Conservation (phyloP, 2,888 invertebrate genomes). For the Tetragonisca angustula region DNA sequence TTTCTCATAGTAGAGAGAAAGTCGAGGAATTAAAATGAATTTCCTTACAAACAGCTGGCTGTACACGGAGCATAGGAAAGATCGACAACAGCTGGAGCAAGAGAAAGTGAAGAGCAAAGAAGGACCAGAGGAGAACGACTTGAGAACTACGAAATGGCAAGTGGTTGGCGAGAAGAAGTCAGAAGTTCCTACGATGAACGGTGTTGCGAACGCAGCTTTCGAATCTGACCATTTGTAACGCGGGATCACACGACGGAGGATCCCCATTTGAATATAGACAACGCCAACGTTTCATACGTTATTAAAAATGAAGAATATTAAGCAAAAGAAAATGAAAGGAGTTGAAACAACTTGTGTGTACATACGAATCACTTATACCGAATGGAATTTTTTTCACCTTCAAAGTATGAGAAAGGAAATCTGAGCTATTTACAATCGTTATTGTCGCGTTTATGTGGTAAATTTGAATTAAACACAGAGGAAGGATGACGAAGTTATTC, state of each 20-base stretch:
- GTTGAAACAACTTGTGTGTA: conserved; percentile 1
- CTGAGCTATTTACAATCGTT: not conserved
- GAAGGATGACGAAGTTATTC: not conserved
- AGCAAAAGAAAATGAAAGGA: not conserved
- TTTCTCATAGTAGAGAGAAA: not conserved
- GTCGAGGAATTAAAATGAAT: not conserved
- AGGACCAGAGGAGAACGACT: conserved; percentile 80
- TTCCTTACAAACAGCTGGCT: conserved; percentile 86
- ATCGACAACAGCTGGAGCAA: conserved; percentile 77
- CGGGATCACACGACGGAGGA: not conserved
- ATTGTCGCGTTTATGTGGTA: not conserved
- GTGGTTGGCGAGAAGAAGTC: conserved; percentile 76
- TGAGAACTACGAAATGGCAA: conserved; percentile 81
- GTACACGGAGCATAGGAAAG: conserved; percentile 88
- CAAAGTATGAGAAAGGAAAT: not conserved
- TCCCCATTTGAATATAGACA: not conserved
- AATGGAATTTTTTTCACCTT: not conserved
- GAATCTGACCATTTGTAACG: conserved; percentile 80
- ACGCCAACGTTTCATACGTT: not conserved
- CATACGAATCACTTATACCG: not conserved
- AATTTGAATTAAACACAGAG: not conserved
- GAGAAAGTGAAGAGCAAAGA: conserved; percentile 75
- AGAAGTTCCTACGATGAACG: conserved; percentile 80
- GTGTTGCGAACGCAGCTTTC: conserved; percentile 83
- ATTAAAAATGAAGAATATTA: not conserved